Evolutionary conservation across 1,140 invertebrate species (phyloP), one percentile per base, ranked within the genome.

Genomic region (Eurytemora carolleeae): DNA sequence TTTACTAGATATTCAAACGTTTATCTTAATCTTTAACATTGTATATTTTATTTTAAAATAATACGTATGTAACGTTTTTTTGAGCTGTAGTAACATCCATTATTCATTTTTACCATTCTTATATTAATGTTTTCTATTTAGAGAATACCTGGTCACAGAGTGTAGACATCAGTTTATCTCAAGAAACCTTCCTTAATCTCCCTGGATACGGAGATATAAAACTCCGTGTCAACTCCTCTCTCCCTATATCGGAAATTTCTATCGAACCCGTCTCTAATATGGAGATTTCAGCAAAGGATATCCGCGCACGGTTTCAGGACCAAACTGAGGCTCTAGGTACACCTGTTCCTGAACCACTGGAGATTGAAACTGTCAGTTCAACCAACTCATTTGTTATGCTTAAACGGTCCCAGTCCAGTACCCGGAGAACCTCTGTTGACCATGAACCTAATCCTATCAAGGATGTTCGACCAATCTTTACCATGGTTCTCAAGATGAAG

Each of bases 271-370:
- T 82, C 24, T 83, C 77, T 61, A 70, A 79, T 67, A 74, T 78
- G 1, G 82, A 85, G 71, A 76, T 85, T 12, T 82, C 80, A 12
- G 82, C 82, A 2, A 77, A 77, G 63, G 83, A 84, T 65, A 81
- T 86, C 25, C 73, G 82, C 65, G 78, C 75, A 61, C 69, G 80
- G 57, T 72, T 82, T 3, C 68, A 63, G 24, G 66, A 65, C 19
- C 59, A 12, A n/a, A n/a, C n/a, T n/a, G n/a, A n/a, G n/a, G n/a
- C n/a, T n/a, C n/a, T n/a, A n/a, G n/a, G n/a, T n/a, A n/a, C n/a
- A n/a, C n/a, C n/a, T n/a, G n/a, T n/a, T n/a, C n/a, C n/a, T n/a
- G n/a, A n/a, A n/a, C n/a, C n/a, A n/a, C n/a, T n/a, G n/a, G n/a
- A n/a, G n/a, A n/a, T n/a, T n/a, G n/a, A n/a, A n/a, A n/a, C n/a